Base-by-base conservation (phyloP, 23 tunicate genomes). In the Styela clava region DNA sequence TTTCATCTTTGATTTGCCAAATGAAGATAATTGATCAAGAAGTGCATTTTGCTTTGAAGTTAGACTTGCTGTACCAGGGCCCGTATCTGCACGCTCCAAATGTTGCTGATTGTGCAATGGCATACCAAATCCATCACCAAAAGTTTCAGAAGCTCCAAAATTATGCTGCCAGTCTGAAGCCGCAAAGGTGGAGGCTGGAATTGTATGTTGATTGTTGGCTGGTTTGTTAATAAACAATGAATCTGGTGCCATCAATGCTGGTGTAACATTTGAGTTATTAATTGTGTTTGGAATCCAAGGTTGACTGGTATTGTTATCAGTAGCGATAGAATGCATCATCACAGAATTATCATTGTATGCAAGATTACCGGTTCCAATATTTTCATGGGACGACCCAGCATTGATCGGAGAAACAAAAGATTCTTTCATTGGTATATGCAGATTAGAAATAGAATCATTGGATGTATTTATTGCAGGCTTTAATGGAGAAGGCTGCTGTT, bases 341-440 rank as follows among this genome's bases (percentile, higher is more conserved):
- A 44, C 12, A 5, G 56, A 44, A 12, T 44, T 44, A 5, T 44
- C 56, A 7, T 5, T 5, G 9, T 12, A 5, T 7, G 56, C 7
- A 44, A 5, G 7, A 12, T 44, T 44, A 44, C 56, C 56, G 12
- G 56, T 44, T 5, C 12, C 12, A 12, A 44, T 44, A 44, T 44
- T 44, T 7, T 44, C 12, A 22, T 71, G 77, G 16, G 29, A 71
- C 7, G 77, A 26, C 24, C 34, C 77, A 2, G 34, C 16, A 29
- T 26, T 16, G 16, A 28, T 30, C 3, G 34, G 32, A 3, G 77
- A 32, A 34, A 28, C 16, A n/a, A 71, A 71, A 9, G 81, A 52
- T 33, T 76, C 64, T 73, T 86, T 86, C 12, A 86, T 28, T 1
- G 90, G 90, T 24, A 84, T 85, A 24, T 85, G 81, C 26, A 86